These are phyloP conservation scores for Harpegnathos saltator DNA, from an alignment of 1,140 invertebrate genomes.

Conservation along the genomic window DNA sequence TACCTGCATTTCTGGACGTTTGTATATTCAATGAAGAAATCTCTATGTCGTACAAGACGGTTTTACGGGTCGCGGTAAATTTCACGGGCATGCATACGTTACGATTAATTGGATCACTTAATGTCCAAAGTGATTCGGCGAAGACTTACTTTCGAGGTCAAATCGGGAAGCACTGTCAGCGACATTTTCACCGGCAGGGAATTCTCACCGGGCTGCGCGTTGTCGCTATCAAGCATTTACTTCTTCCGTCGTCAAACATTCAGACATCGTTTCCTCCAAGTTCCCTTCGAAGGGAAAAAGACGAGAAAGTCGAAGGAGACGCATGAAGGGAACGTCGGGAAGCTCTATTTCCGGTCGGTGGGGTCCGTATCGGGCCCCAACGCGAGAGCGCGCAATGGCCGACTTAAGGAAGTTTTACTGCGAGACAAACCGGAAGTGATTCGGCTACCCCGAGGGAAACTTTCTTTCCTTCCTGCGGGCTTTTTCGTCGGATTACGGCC, in stretches of 20 bases:
- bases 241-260: conserved; percentile 37
- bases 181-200: neutral
- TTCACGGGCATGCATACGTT: too few relatives aligned
- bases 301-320: conserved; percentile 52
- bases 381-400: conserved; percentile 76
- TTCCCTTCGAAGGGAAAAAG: conserved; percentile 45
- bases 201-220: neutral
- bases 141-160: neutral
- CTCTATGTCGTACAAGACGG: too few relatives aligned
- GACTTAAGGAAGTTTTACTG: conserved; percentile 82
- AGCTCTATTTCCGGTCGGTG: conserved; percentile 76
- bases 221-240: conserved; percentile 29
- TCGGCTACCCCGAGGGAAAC: conserved; percentile 74
- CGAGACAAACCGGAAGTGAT: conserved; percentile 83
- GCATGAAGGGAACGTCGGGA: conserved; percentile 45
- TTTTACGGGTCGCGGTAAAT: too few relatives aligned
- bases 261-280: conserved; percentile 40
- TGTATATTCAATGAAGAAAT: neutral
- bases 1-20: neutral
- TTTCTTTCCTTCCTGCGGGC: conserved; percentile 66
- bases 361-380: conserved; percentile 72
- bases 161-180: neutral
- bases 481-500: conserved; percentile 79
- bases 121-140: neutral
- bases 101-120: neutral